Conservation (phyloP, 2,888 invertebrate species). For the Odontothrips loti region DNA sequence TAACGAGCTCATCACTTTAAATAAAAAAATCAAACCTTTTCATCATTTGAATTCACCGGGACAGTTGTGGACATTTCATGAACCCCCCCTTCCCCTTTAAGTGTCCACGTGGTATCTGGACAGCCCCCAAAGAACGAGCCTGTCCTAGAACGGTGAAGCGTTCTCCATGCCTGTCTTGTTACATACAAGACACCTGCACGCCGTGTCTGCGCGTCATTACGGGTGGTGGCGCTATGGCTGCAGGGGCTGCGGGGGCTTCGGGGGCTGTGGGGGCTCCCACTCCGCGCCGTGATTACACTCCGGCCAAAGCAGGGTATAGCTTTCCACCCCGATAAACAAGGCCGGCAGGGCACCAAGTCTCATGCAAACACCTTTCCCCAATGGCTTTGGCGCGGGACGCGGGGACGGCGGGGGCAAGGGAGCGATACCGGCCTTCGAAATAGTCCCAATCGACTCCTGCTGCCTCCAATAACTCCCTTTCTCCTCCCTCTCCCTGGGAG, state of each 20-base stretch:
- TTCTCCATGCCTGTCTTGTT: too few species aligned
- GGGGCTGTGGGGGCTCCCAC: background rate
- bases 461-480: background rate
- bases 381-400: background rate
- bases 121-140: too few species aligned
- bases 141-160: too few species aligned
- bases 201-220: too few species aligned
- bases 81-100: too few species aligned
- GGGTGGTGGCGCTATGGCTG: background rate
- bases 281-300: background rate
- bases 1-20: too few species aligned
- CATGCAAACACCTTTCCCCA: slow-evolving; percentile 17
- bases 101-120: too few species aligned
- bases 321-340: slow-evolving; percentile 9
- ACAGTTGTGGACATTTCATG: too few species aligned
- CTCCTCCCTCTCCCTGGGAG: background rate
- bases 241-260: background rate
- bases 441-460: slow-evolving; percentile 11
- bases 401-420: background rate
- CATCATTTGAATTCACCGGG: too few species aligned
- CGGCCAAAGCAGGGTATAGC: background rate
- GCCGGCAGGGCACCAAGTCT: background rate
- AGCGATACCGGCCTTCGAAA: slow-evolving; percentile 6
- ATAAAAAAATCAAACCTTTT: too few species aligned
- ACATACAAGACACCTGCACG: too few species aligned